These are phyloP conservation scores for Tachypleus tridentatus DNA, from an alignment of 1,140 invertebrate species.

Conservation along the genomic window DNA sequence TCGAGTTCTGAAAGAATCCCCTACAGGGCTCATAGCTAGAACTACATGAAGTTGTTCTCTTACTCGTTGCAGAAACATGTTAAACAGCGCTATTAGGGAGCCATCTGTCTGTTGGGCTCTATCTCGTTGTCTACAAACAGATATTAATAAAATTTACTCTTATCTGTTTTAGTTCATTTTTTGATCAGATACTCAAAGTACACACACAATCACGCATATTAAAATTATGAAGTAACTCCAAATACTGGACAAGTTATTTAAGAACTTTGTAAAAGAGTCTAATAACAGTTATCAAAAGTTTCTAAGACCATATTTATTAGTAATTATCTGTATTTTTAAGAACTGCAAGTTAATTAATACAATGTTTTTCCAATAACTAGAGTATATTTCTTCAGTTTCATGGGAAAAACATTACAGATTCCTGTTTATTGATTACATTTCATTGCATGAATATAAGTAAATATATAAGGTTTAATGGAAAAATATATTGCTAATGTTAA, in stretches of 20 bases:
- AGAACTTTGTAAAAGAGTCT: too few relatives aligned
- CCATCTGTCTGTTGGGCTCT: constrained; percentile 62
- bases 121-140: constrained; percentile 33
- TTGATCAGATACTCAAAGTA: not conserved
- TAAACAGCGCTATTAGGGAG: constrained; percentile 76
- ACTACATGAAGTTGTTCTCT: constrained; percentile 87
- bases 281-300: too few relatives aligned
- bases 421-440: too few relatives aligned
- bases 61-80: constrained; percentile 78
- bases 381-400: too few relatives aligned
- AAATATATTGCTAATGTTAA: too few relatives aligned
- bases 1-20: constrained; percentile 61
- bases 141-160: constrained; percentile 1
- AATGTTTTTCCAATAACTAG: too few relatives aligned
- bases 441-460: too few relatives aligned
- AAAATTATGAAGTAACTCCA: not conserved
- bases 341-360: too few relatives aligned
- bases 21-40: constrained; percentile 85
- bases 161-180: not conserved
- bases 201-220: not conserved
- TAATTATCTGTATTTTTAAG: too few relatives aligned
- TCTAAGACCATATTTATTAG: too few relatives aligned
- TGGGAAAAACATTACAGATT: too few relatives aligned
- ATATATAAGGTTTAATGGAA: too few relatives aligned
- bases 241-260: not conserved